Conservation (phyloP, 2,888 invertebrate genomes). For the Tetheella fluctuosa region DNA sequence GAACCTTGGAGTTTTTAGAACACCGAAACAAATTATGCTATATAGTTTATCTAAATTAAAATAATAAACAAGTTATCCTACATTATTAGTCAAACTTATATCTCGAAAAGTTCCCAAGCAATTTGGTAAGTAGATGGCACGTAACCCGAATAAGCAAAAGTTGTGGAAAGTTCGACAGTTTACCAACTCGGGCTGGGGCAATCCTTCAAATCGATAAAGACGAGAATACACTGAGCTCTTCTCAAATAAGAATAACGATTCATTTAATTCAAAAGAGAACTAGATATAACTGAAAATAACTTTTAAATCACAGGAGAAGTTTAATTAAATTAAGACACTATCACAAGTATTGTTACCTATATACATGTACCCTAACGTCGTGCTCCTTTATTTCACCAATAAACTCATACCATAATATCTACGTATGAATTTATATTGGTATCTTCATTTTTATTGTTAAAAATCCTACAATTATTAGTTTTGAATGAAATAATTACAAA, state of each 20-base stretch:
- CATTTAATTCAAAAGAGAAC: not conserved
- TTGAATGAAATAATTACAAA: not conserved
- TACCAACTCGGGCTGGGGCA: constrained; percentile 45
- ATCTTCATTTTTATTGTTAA: too few species aligned
- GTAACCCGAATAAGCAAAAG: constrained; percentile 41
- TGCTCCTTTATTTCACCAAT: too few species aligned
- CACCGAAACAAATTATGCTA: not conserved
- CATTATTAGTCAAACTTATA: not conserved
- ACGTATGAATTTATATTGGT: too few species aligned
- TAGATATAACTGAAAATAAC: not conserved
- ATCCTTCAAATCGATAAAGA: constrained; percentile 53
- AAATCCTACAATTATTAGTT: not conserved
- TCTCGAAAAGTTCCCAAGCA: constrained; percentile 26
- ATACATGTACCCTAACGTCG: too few species aligned
- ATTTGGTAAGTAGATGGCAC: constrained; percentile 40
- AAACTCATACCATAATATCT: too few species aligned
- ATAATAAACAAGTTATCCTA: not conserved
- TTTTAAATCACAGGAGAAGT: not conserved
- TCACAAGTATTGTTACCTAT: too few species aligned
- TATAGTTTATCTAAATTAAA: not conserved
- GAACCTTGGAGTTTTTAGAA: not conserved
- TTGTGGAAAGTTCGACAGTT: constrained; percentile 50
- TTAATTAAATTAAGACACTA: too few species aligned
- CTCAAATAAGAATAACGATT: not conserved
- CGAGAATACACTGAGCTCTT: constrained; percentile 18